Conservation (phyloP, 2,113 vertebrate species). For the Oncorhynchus clarkii region DNA sequence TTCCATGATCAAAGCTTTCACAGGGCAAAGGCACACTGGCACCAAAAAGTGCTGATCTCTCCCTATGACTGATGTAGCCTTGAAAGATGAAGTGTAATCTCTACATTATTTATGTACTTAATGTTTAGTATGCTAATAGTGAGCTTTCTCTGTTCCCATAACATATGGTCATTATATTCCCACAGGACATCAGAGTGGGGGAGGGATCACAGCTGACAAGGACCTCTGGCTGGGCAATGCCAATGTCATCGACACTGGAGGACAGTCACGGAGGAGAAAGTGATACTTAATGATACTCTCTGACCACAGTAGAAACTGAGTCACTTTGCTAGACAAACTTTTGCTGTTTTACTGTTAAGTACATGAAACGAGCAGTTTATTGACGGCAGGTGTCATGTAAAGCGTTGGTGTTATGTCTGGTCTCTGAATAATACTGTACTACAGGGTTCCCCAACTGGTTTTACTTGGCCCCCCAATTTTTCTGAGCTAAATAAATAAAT, state of each 20-base stretch:
- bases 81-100: conserved; percentile 46
- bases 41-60: conserved; percentile 56
- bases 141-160: conserved; percentile 27
- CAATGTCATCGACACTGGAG: conserved; percentile 7
- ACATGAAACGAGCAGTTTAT: no score
- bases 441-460: no score
- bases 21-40: conserved; percentile 33
- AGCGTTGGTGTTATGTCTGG: no score
- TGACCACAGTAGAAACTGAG: no score
- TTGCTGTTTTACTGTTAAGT: no score
- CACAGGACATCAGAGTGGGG: background rate
- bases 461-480: no score
- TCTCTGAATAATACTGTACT: background rate
- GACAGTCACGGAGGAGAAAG: background rate
- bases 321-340: no score
- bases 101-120: conserved; percentile 57
- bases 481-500: no score
- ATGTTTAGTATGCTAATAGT: conserved; percentile 54
- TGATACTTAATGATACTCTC: no score
- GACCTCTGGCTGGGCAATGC: background rate
- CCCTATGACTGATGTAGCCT: conserved; percentile 46
- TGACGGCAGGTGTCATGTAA: no score
- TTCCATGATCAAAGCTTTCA: conserved; percentile 52
- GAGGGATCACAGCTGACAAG: conserved; percentile 19
- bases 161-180: conserved; percentile 36